phyloP scores from a whole-genome alignment of 2,888 invertebrate species.

The Isotomurus palustris region DNA sequence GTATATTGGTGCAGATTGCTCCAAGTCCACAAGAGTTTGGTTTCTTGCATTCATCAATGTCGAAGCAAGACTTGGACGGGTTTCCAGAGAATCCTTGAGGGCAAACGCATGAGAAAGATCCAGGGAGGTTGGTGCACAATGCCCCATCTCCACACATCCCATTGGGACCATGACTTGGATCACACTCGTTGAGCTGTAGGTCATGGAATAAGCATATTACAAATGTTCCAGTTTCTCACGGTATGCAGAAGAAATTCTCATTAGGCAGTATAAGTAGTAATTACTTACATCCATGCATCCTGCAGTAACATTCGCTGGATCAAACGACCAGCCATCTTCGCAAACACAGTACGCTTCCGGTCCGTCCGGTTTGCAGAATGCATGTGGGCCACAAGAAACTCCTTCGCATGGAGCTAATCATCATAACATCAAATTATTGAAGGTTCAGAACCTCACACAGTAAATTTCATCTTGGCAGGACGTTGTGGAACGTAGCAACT shows the following conservation, averaged over 20 bases:
- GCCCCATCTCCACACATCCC: constrained; percentile 82
- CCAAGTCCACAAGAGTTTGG: constrained; percentile 68
- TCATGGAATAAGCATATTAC: background rate
- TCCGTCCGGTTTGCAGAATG: constrained; percentile 82
- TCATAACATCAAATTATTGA: too few species aligned
- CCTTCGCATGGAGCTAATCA: constrained; percentile 77
- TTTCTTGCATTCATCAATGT: constrained; percentile 73
- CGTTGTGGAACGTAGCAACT: too few species aligned
- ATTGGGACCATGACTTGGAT: constrained; percentile 66
- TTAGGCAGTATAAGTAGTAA: background rate
- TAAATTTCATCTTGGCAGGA: too few species aligned
- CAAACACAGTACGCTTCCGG: constrained; percentile 83
- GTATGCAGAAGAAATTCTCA: background rate
- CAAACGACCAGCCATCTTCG: constrained; percentile 88
- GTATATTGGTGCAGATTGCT: constrained; percentile 71
- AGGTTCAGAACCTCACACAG: too few species aligned
- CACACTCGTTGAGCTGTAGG: constrained; percentile 87
- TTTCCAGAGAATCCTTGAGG: constrained; percentile 81
- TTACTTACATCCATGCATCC: constrained; percentile 67
- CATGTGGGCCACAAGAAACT: constrained; percentile 77
- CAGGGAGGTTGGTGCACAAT: constrained; percentile 71
- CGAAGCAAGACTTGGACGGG: constrained; percentile 69
- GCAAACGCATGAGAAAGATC: constrained; percentile 71
- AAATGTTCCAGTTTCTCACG: background rate
- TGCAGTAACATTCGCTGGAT: constrained; percentile 79